Evolutionary conservation across 2,797 vertebrate species (phyloP).

Genomic region (Nothura maculosa): DNA sequence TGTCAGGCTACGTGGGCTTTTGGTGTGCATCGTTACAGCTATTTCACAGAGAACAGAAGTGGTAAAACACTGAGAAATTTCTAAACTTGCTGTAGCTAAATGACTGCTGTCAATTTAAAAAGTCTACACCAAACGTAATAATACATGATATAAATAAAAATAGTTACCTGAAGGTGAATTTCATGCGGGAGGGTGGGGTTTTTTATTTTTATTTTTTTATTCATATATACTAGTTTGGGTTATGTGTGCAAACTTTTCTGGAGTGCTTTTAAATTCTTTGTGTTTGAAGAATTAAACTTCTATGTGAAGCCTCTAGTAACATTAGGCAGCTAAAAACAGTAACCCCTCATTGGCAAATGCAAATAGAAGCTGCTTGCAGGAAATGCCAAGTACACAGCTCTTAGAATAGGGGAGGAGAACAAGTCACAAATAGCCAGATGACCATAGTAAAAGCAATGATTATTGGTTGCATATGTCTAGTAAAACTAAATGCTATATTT

Average conservation of each 20-base stretch:
- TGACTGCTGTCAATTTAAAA: not conserved
- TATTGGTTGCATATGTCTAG: not conserved
- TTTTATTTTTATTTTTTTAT: not conserved
- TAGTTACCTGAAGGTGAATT: not conserved
- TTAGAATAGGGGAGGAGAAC: not conserved
- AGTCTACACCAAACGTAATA: not conserved
- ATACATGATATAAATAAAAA: not conserved
- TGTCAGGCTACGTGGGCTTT: not conserved
- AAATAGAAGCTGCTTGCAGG: not conserved
- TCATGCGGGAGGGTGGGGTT: not conserved
- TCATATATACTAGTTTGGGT: not conserved
- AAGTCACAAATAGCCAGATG: not conserved
- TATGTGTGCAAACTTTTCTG: not conserved
- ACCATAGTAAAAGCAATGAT: not conserved
- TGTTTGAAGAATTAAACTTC: not conserved
- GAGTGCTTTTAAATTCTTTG: not conserved
- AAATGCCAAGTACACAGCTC: not conserved
- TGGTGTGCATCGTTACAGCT: fast-evolving
- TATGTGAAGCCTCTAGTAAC: not conserved
- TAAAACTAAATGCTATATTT: not conserved
- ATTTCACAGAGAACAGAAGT: not conserved
- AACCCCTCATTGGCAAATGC: not conserved
- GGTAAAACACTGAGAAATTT: not conserved
- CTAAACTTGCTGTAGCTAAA: not conserved
- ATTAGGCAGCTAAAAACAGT: not conserved